These are phyloP conservation scores for Cyclopterus lumpus DNA, from an alignment of 2,797 vertebrate genomes.

Conservation along the genomic window DNA sequence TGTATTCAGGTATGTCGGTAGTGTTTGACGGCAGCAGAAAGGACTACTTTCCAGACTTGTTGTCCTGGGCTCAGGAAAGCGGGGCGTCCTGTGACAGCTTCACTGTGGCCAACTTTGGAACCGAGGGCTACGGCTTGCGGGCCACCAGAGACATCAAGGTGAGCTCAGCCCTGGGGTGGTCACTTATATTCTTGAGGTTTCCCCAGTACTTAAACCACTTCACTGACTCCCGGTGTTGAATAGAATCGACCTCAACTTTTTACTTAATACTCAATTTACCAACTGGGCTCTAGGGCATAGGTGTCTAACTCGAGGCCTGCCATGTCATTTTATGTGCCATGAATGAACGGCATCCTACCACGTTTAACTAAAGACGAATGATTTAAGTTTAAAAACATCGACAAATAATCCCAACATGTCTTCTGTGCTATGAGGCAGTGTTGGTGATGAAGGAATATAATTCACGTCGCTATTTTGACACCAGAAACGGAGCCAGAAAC, in stretches of 20 bases:
- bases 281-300: too few species aligned
- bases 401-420: too few species aligned
- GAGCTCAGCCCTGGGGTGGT: not conserved
- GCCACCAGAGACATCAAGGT: conserved; percentile 97
- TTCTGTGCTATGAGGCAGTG: too few species aligned
- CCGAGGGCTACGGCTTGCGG: conserved; percentile 93
- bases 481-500: too few species aligned
- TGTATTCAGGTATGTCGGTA: conserved; percentile 88
- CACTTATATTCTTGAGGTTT: not conserved
- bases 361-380: too few species aligned
- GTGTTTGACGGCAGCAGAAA: conserved; percentile 94
- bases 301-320: too few species aligned
- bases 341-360: too few species aligned
- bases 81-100: conserved; percentile 93
- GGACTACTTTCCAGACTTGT: conserved; percentile 91
- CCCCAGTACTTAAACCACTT: not conserved
- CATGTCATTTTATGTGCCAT: too few species aligned
- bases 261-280: not conserved
- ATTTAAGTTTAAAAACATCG: too few species aligned
- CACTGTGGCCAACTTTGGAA: conserved; percentile 89
- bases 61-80: conserved; percentile 92
- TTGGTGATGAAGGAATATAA: too few species aligned
- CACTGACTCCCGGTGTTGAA: not conserved
- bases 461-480: too few species aligned
- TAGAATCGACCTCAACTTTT: not conserved